Evolutionary conservation across 2,888 invertebrate species (phyloP), one percentile per base, ranked within the genome.

Genomic region (Habrosyne pyritoides): DNA sequence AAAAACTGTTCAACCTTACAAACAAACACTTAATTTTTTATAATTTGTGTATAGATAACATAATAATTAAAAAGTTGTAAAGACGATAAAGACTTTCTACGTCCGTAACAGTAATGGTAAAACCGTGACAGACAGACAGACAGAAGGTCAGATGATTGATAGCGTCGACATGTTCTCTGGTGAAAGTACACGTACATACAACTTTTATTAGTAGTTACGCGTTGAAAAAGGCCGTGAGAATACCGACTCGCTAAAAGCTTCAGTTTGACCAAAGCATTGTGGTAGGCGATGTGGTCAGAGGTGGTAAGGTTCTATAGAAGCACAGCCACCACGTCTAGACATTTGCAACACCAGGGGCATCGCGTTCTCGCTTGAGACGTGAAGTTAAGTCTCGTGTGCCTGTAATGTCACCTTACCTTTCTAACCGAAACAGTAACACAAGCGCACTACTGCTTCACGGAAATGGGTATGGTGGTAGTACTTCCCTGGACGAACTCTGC

Each of bases 111-210:
- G 42, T 42, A 42, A 42, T 42, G 42, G 14, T 42, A 18, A 8
- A 18, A 42, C 42, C 42, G 42, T 42, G 42, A 42, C 42, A 42
- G 42, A 42, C 42, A 36, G 36, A 36, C 36, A 42, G 42, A 42
- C 42, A 2, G 42, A 42, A 42, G 42, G 42, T 42, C 42, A 42
- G 42, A 2, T 42, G 42, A 42, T 42, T 42, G 42, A 42, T 42
- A n/a, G 42, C 18, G 42, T 42, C 42, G 42, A 42, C 42, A 2
- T 7, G 18, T 42, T 18, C 7, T 33, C n/a, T n/a, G 18, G 42
- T 12, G 42, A 42, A 42, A 42, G 42, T 42, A n/a, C n/a, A 2
- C 18, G 2, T 7, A 18, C 33, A 33, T 5, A 24, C 24, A 42
- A 8, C 7, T 18, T 33, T 42, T 42, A 18, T 42, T 14, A 42